Conservation (phyloP, 2,797 vertebrate species). For the Paguma larvata region DNA sequence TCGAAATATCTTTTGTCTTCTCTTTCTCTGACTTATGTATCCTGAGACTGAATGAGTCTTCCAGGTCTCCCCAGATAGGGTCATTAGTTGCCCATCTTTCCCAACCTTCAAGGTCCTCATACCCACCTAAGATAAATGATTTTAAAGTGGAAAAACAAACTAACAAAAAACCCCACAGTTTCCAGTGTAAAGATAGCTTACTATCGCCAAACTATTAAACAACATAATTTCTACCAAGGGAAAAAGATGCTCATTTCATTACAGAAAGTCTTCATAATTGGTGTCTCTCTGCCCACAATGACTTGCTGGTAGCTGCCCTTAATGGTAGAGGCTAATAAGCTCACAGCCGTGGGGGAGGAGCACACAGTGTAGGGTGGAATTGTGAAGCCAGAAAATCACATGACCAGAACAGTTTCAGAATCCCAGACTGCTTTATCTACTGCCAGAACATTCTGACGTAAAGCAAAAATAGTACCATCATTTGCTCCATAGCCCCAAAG, state of each 20-base stretch:
- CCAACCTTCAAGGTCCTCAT: background rate
- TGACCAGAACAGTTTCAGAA: background rate
- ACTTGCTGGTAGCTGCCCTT: background rate
- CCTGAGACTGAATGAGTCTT: background rate
- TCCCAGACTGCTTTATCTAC: constrained; percentile 17
- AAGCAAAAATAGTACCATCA: constrained; percentile 54
- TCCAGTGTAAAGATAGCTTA: background rate
- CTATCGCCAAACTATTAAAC: background rate
- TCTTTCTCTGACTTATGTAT: background rate
- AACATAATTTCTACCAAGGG: background rate
- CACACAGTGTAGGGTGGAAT: background rate
- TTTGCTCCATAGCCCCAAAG: constrained; percentile 11
- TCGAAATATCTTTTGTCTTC: background rate
- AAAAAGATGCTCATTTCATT: background rate
- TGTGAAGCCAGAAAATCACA: background rate
- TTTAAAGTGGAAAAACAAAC: background rate
- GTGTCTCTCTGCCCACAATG: background rate
- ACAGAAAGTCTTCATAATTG: background rate
- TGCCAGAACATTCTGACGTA: constrained; percentile 34
- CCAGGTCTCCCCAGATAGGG: accelerated
- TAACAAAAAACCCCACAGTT: background rate
- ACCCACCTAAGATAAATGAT: background rate
- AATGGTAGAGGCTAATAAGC: background rate
- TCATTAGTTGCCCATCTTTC: background rate
- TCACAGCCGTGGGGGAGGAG: background rate